These are phyloP conservation scores for Ophonus ardosiacus DNA, from an alignment of 2,888 invertebrate genomes.

Conservation along the genomic window DNA sequence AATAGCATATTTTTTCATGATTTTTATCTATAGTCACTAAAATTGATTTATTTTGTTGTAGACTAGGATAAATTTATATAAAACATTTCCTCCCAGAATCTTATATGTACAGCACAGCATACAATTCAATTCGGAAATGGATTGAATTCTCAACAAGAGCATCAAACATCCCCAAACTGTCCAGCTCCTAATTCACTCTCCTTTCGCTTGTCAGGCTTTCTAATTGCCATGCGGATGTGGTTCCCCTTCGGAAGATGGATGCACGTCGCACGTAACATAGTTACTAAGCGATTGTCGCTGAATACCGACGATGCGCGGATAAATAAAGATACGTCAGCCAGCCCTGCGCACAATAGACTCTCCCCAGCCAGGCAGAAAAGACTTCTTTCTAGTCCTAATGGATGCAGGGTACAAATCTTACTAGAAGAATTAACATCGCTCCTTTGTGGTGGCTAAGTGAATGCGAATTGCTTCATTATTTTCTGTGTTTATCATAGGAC, in stretches of 20 bases:
- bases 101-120: too few species aligned
- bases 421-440: constrained; percentile 42
- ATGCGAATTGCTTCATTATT: constrained; percentile 46
- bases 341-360: constrained; percentile 14
- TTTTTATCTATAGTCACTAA: too few species aligned
- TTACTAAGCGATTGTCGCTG: constrained; percentile 60
- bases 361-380: neutral
- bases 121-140: neutral
- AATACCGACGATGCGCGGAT: constrained; percentile 47
- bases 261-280: constrained; percentile 47
- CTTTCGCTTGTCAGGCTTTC: neutral
- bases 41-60: too few species aligned
- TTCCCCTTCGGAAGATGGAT: constrained; percentile 25
- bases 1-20: too few species aligned
- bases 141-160: neutral
- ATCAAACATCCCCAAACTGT: neutral
- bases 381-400: constrained; percentile 30
- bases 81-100: too few species aligned
- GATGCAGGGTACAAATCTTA: constrained; percentile 46
- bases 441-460: constrained; percentile 46
- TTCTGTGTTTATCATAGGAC: constrained; percentile 49
- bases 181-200: neutral
- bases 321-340: constrained; percentile 52
- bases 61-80: too few species aligned
- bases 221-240: neutral